Percentiles rank a stretch among this genome's conserved stretches.
These are phyloP conservation scores for Cherax quadricarinatus DNA, from an alignment of 1,140 invertebrate genomes.

Conservation along the genomic window DNA sequence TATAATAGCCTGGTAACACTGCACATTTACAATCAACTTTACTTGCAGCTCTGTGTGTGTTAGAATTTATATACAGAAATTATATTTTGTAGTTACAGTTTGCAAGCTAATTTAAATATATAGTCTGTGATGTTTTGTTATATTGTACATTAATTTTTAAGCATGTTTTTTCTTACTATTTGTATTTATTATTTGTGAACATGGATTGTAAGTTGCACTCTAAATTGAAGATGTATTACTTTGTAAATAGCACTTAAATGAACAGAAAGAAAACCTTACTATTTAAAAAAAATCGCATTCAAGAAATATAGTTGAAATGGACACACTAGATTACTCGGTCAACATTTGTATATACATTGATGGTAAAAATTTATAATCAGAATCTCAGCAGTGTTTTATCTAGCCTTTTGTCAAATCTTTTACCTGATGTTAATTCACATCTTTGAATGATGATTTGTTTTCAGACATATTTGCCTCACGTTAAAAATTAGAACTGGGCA, in stretches of 20 bases:
- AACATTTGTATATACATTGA: background rate
- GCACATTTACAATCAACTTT: constrained; percentile 14
- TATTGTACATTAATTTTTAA: background rate
- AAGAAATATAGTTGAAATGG: background rate
- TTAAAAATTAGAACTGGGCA: background rate
- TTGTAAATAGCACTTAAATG: background rate
- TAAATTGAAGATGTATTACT: constrained; percentile 5
- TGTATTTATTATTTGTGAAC: constrained; percentile 21
- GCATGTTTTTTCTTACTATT: background rate
- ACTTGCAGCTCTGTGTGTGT: constrained; percentile 12
- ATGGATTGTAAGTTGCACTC: background rate
- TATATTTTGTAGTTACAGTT: constrained; percentile 31
- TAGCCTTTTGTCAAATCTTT: background rate
- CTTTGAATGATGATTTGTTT: too few species aligned
- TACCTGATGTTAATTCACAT: background rate
- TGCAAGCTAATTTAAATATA: constrained; percentile 7
- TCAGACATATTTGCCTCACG: background rate
- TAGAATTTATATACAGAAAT: constrained; percentile 30
- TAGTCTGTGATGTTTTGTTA: constrained; percentile 60
- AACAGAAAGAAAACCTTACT: background rate
- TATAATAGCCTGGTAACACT: background rate
- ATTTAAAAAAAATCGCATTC: background rate
- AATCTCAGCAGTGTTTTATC: background rate
- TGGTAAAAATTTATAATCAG: background rate
- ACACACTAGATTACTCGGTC: background rate